A percentile compares a stretch with the other conserved stretches of the same genome.
Conservation (phyloP, 2,113 vertebrate species). For the Trochalopteron elliotii region DNA sequence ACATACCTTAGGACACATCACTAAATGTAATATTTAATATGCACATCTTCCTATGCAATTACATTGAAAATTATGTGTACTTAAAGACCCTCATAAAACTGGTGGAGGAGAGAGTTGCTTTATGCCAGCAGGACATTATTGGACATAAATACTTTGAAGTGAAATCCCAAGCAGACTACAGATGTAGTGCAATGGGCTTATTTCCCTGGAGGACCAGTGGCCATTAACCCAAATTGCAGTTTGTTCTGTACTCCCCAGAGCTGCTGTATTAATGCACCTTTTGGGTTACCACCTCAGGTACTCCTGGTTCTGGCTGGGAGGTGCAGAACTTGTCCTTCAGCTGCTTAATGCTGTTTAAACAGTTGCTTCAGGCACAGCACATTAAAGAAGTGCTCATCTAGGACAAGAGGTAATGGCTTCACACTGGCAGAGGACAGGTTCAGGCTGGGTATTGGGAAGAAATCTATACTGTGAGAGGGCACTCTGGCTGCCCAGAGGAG, state of each 20-base stretch:
- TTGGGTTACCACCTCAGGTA: neutral
- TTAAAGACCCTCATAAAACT: slow-evolving; percentile 34
- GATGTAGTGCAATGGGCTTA: neutral
- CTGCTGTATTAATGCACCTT: neutral
- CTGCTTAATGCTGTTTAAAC: neutral
- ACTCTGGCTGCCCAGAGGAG: neutral
- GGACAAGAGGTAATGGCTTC: neutral
- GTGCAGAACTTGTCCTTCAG: neutral
- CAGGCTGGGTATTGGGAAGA: neutral
- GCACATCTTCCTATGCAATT: slow-evolving; percentile 21
- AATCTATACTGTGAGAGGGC: neutral
- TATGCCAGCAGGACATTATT: neutral
- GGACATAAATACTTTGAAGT: neutral
- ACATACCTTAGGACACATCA: neutral
- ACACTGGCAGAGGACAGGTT: neutral
- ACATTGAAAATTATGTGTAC: neutral
- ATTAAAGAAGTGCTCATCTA: neutral
- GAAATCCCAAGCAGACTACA: neutral
- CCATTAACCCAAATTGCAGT: neutral
- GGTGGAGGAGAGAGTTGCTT: slow-evolving; percentile 12
- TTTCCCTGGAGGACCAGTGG: neutral
- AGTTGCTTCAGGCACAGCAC: neutral
- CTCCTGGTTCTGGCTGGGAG: neutral
- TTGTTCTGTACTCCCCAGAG: neutral
- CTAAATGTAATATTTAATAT: slow-evolving; percentile 45